Evolutionary conservation across 1,140 invertebrate species (phyloP).

Genomic region (Cataglyphis hispanica): DNA sequence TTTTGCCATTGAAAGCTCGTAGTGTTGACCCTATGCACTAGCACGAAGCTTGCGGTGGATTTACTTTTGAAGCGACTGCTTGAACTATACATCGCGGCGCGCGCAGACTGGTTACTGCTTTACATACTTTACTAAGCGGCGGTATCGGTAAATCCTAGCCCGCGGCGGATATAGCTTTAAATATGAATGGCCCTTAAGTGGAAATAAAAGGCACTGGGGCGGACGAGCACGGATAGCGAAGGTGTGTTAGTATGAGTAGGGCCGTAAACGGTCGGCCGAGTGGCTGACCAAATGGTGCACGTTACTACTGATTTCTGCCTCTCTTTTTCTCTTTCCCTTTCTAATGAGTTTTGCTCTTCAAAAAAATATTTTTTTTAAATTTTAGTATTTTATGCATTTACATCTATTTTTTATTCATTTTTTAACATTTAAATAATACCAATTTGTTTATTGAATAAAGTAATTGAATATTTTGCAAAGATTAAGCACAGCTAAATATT

Average conservation of each 20-base stretch:
- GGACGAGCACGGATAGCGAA: conserved; percentile 3
- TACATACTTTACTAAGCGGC: conserved; percentile 67
- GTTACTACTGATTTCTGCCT: neutral
- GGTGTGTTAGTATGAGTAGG: conserved; percentile 44
- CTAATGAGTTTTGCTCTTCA: neutral
- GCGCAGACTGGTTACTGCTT: conserved; percentile 46
- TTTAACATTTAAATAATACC: too few relatives aligned
- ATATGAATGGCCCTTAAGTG: conserved; percentile 82
- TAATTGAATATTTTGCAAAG: too few relatives aligned
- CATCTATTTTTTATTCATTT: too few relatives aligned
- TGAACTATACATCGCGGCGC: conserved; percentile 44
- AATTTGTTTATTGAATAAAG: too few relatives aligned
- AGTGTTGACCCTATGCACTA: neutral
- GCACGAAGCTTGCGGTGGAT: conserved; percentile 49
- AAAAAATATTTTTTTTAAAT: neutral
- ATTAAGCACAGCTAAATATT: too few relatives aligned
- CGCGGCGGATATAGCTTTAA: conserved; percentile 78
- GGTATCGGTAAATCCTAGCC: conserved; percentile 73
- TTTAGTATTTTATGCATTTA: neutral
- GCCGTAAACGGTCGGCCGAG: conserved; percentile 28
- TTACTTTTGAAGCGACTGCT: conserved; percentile 54
- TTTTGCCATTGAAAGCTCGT: conserved; percentile 35
- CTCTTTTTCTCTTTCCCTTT: too few relatives aligned
- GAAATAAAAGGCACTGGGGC: conserved; percentile 76
- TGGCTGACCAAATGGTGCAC: conserved; percentile 36